These are phyloP conservation scores for Catostylus mosaicus DNA, from an alignment of 30 jellyfish, hydroid and myxozoan genomes.

Conservation along the genomic window DNA sequence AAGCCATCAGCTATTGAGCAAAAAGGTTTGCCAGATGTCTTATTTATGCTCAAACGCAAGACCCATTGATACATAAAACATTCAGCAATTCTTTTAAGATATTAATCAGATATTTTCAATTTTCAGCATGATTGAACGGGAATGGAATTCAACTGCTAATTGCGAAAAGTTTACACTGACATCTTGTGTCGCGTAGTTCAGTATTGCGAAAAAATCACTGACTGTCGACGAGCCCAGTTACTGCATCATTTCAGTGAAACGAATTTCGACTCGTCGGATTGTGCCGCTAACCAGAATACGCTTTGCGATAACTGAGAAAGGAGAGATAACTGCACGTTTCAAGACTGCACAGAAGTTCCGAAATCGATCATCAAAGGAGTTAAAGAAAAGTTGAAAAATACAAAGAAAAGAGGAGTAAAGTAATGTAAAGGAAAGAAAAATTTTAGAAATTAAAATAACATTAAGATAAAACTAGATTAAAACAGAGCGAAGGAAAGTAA, in stretches of 20 bases:
- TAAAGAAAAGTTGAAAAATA: too few species aligned
- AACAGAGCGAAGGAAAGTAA: too few species aligned
- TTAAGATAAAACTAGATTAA: too few species aligned
- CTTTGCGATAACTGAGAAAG: slow-evolving; percentile 88
- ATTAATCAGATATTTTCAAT: too few species aligned
- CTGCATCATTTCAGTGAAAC: slow-evolving; percentile 97
- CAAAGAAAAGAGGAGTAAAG: too few species aligned
- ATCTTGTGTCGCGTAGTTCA: slow-evolving; percentile 93
- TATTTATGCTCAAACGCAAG: too few species aligned
- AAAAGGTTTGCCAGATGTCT: too few species aligned
- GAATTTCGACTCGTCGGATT: slow-evolving; percentile 72
- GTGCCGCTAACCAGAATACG: slow-evolving; percentile 73
- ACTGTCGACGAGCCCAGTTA: slow-evolving; percentile 98
- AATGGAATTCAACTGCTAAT: slow-evolving; percentile 64
- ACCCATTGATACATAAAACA: too few species aligned
- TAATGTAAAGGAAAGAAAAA: slow-evolving; percentile 75
- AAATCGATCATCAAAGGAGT: slow-evolving; percentile 74
- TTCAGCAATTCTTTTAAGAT: too few species aligned
- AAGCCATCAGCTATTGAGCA: too few species aligned
- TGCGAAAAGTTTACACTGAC: slow-evolving; percentile 90
- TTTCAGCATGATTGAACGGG: slow-evolving; percentile 88
- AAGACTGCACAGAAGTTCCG: slow-evolving; percentile 81
- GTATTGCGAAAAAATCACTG: slow-evolving; percentile 95
- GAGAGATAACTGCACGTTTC: slow-evolving; percentile 22
- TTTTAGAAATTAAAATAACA: slow-evolving; percentile 77